These are phyloP conservation scores for Cerastoderma edule DNA, from an alignment of 2,888 invertebrate species.

Conservation along the genomic window DNA sequence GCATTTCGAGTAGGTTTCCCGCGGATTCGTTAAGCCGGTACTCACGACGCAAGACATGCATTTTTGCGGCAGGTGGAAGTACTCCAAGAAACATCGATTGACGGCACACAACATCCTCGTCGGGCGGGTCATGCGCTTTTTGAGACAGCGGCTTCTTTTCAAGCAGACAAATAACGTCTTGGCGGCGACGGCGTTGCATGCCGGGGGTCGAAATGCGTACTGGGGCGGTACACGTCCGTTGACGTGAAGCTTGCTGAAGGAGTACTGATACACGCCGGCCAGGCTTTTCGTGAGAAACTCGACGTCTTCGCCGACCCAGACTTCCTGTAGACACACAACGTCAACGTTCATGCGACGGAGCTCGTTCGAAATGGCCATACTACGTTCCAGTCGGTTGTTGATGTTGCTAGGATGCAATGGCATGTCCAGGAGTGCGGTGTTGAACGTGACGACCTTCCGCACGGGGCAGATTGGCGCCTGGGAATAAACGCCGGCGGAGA, in stretches of 20 bases:
- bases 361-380: conserved; percentile 35
- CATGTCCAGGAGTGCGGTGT: conserved; percentile 40
- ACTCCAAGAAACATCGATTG: conserved; percentile 23
- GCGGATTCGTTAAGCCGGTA: conserved; percentile 6
- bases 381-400: conserved; percentile 34
- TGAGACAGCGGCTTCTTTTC: conserved; percentile 21
- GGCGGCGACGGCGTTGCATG: conserved; percentile 14
- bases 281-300: conserved; percentile 33
- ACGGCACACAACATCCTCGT: background rate
- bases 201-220: conserved; percentile 14
- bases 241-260: conserved; percentile 41
- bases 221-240: conserved; percentile 28
- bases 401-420: conserved; percentile 4
- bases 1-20: conserved; percentile 21
- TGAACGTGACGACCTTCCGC: conserved; percentile 37
- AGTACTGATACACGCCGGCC: conserved; percentile 28
- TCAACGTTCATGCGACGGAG: conserved; percentile 40
- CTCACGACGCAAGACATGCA: conserved; percentile 32
- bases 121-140: background rate
- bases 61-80: conserved; percentile 29
- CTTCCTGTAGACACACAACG: conserved; percentile 47
- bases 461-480: conserved; percentile 23
- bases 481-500: conserved; percentile 8
- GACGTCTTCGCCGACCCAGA: conserved; percentile 50
- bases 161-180: conserved; percentile 28